These are phyloP conservation scores for Phallusia fumigata DNA, from an alignment of 23 tunicate genomes.

Conservation along the genomic window DNA sequence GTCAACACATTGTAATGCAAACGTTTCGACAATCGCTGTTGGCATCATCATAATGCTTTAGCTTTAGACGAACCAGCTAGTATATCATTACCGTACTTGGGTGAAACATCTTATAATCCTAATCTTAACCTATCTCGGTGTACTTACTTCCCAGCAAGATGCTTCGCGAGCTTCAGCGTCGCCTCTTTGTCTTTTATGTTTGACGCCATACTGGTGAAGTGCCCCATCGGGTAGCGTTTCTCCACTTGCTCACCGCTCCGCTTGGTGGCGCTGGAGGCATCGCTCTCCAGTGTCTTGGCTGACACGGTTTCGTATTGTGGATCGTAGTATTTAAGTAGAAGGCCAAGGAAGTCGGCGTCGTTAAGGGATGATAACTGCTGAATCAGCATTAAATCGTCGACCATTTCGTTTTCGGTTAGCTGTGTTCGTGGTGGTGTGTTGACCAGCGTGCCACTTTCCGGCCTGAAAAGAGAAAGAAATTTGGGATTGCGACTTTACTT, in stretches of 20 bases:
- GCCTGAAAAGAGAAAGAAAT: no score
- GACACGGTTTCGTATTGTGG: background rate
- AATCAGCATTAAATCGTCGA: background rate
- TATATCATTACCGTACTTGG: no score
- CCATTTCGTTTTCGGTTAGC: no score
- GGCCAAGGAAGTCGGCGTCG: background rate
- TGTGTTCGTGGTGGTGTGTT: no score
- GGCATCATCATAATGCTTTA: no score
- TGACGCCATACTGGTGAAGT: background rate
- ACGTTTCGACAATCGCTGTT: no score
- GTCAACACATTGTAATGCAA: no score
- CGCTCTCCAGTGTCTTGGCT: background rate
- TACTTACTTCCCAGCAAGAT: background rate
- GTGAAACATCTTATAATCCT: no score
- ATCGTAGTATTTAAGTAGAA: background rate
- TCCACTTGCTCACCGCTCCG: background rate
- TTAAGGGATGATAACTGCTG: background rate
- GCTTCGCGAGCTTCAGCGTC: background rate
- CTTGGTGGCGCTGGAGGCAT: background rate
- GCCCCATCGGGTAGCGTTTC: slow-evolving; percentile 4
- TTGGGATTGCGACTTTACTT: no score
- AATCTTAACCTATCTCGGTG: background rate
- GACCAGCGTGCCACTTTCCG: no score
- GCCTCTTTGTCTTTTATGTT: background rate
- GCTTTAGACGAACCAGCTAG: no score